Conservation (phyloP, 30 jellyfish, hydroid and myxozoan genomes). For the Euphysa ruthae region DNA sequence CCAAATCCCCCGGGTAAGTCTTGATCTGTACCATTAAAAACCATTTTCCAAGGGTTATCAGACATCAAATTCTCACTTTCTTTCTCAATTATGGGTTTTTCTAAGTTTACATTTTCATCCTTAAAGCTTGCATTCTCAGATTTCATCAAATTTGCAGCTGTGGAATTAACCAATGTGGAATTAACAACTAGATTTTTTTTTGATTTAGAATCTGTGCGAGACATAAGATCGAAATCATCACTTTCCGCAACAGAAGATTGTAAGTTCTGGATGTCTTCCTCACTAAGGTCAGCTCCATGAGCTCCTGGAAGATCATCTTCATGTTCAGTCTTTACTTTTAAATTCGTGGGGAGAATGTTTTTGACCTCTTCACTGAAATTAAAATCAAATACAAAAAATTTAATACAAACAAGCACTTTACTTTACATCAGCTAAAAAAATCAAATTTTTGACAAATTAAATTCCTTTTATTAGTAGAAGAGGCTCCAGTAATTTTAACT, state of each 20-base stretch:
- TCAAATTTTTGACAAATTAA: too few relatives aligned
- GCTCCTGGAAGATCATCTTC: slow-evolving; percentile 84
- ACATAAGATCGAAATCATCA: slow-evolving; percentile 8
- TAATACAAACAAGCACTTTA: too few relatives aligned
- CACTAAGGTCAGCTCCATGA: slow-evolving; percentile 40
- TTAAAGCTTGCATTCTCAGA: too few relatives aligned
- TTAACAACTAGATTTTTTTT: neutral
- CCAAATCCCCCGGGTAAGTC: slow-evolving; percentile 28
- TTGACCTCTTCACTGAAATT: slow-evolving; percentile 8
- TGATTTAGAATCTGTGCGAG: neutral
- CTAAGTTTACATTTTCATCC: too few relatives aligned
- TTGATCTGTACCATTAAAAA: neutral
- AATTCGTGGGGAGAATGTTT: neutral
- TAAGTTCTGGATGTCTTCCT: slow-evolving; percentile 41
- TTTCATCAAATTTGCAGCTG: too few relatives aligned
- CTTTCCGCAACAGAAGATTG: slow-evolving; percentile 44
- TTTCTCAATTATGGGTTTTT: too few relatives aligned
- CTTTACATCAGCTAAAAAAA: too few relatives aligned
- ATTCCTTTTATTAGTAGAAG: too few relatives aligned
- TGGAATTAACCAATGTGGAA: too few relatives aligned
- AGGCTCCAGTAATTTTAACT: too few relatives aligned
- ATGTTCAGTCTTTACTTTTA: slow-evolving; percentile 35
- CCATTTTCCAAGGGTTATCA: slow-evolving; percentile 11
- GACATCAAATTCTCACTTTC: too few relatives aligned
- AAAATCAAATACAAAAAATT: slow-evolving; percentile 11